phyloP scores from a whole-genome alignment of 2,113 vertebrate species.

The Alethe castanea region DNA sequence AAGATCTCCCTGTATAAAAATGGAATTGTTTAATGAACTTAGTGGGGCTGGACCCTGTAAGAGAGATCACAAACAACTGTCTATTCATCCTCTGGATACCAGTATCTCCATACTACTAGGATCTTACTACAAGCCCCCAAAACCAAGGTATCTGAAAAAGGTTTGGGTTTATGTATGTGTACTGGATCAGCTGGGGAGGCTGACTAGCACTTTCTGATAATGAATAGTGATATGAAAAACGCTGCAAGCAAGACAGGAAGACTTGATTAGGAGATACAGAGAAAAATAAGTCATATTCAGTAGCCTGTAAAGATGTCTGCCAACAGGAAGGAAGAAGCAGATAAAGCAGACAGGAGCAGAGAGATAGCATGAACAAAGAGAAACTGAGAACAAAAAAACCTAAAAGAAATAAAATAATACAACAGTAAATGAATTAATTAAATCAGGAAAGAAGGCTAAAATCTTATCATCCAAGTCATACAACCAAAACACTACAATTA shows the following conservation, averaged over 20 bases:
- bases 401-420: background rate
- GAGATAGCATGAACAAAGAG: constrained; percentile 25
- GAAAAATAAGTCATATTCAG: constrained; percentile 2
- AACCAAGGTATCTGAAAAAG: background rate
- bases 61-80: background rate
- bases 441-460: background rate
- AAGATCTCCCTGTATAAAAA: background rate
- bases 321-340: constrained; percentile 54
- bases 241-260: background rate
- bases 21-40: background rate
- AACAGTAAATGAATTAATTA: background rate
- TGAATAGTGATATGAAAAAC: background rate
- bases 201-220: background rate
- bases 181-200: background rate
- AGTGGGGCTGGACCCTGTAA: background rate
- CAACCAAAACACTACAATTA: background rate
- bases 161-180: background rate
- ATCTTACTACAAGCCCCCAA: background rate
- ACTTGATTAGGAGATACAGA: background rate
- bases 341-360: constrained; percentile 55
- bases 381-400: background rate
- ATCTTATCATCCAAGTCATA: background rate
- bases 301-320: constrained; percentile 28
- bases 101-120: background rate
- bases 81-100: background rate